A percentile compares a stretch with the other conserved stretches of the same genome.
Conservation (phyloP, 2,113 vertebrate genomes). For the Sciurus niger region DNA sequence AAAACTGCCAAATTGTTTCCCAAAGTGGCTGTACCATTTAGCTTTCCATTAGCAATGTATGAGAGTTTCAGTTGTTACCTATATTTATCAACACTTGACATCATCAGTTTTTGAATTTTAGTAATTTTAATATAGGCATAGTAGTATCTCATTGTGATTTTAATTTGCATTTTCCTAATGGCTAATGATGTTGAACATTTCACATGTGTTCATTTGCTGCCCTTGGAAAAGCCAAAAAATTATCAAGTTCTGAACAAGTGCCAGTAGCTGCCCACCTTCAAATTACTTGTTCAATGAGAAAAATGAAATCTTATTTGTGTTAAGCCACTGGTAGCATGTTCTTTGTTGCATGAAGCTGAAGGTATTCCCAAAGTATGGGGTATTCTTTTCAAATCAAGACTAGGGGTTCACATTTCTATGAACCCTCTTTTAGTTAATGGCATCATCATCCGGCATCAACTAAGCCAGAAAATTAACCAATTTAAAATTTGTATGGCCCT, state of each 20-base stretch:
- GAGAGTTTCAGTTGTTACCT: background rate
- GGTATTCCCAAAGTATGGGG: background rate
- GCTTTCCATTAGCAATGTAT: background rate
- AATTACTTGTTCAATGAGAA: constrained; percentile 17
- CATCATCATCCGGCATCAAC: background rate
- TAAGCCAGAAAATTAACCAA: background rate
- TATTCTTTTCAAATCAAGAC: background rate
- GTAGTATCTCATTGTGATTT: background rate
- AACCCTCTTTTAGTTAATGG: background rate
- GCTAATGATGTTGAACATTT: background rate
- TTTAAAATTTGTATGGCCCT: background rate
- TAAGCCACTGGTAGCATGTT: background rate
- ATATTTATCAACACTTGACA: background rate
- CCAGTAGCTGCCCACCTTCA: background rate
- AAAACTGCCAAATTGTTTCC: constrained; percentile 20
- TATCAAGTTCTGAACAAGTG: constrained; percentile 3
- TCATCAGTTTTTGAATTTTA: constrained; percentile 3
- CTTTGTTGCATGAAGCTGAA: background rate
- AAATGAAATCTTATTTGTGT: background rate
- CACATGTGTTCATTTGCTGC: background rate
- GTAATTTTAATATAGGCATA: background rate
- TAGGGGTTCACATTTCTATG: background rate
- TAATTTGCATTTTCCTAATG: constrained; percentile 25
- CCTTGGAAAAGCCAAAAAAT: background rate
- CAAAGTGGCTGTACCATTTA: background rate